Conservation (phyloP, 1,140 invertebrate genomes). For the Rhynchophorus ferrugineus region DNA sequence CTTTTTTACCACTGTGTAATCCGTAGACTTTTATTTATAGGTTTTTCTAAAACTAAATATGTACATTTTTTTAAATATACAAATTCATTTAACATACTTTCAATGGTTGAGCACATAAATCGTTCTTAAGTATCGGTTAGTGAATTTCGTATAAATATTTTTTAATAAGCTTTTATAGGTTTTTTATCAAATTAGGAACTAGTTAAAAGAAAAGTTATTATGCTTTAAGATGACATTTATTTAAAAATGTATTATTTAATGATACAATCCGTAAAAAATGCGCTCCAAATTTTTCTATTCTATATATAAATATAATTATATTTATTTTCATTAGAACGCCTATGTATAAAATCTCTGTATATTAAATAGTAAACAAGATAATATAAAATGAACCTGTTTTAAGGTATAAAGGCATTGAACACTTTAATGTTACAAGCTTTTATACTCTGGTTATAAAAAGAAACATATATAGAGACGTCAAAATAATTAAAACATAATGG, state of each 20-base stretch:
- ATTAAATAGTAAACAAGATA: conserved; percentile 16
- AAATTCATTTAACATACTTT: not conserved
- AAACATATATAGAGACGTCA: conserved; percentile 21
- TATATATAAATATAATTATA: conserved; percentile 8
- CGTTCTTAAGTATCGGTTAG: not conserved
- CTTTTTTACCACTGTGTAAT: not conserved
- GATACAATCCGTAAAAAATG: conserved; percentile 9
- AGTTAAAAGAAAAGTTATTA: not conserved
- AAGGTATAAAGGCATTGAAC: conserved; percentile 11
- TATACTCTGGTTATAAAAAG: conserved; percentile 18
- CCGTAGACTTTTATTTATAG: not conserved
- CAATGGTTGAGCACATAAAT: not conserved
- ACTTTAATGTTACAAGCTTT: conserved; percentile 13
- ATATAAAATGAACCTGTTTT: conserved; percentile 11
- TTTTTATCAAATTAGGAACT: conserved; percentile 1
- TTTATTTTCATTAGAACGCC: conserved; percentile 17
- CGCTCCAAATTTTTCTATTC: conserved; percentile 4
- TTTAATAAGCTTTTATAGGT: not conserved
- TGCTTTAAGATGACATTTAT: not conserved
- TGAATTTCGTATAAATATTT: not conserved
- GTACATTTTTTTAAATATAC: no score
- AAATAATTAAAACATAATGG: conserved; percentile 26
- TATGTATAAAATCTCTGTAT: conserved; percentile 27
- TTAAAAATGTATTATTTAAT: conserved; percentile 3
- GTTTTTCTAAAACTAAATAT: not conserved